Conservation (phyloP, 2,797 vertebrate species). For the Sebastes elongatus region DNA sequence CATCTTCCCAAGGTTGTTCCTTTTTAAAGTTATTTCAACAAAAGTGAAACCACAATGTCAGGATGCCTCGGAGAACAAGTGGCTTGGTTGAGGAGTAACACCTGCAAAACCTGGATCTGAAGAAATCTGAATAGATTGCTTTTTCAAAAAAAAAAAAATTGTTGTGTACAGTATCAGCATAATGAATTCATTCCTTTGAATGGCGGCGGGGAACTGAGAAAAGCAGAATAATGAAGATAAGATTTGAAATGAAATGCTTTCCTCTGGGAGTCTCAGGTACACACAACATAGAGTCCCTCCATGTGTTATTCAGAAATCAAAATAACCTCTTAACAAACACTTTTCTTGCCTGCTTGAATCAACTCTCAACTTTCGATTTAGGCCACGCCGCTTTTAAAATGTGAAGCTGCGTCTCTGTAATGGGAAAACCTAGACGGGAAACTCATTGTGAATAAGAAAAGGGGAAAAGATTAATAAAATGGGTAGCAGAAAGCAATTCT, state of each 20-base stretch:
- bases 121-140: conserved; percentile 19
- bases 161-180: conserved; percentile 33
- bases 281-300: conserved; percentile 17
- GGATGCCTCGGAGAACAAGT: conserved; percentile 1
- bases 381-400: conserved; percentile 46
- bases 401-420: conserved; percentile 63
- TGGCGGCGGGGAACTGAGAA: conserved; percentile 12
- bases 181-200: conserved; percentile 46
- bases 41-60: conserved; percentile 2
- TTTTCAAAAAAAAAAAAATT: conserved; percentile 15
- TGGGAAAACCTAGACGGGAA: conserved; percentile 80
- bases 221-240: conserved; percentile 49
- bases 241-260: conserved; percentile 46
- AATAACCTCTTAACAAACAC: conserved; percentile 67
- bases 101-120: conserved; percentile 3
- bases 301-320: conserved; percentile 57
- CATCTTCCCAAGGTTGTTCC: conserved; percentile 36
- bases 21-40: conserved; percentile 17
- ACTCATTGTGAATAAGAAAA: conserved; percentile 81
- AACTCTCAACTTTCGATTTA: conserved; percentile 76
- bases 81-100: background rate
- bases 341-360: conserved; percentile 41
- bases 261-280: conserved; percentile 29
- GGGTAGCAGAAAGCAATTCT: conserved; percentile 86
- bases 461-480: conserved; percentile 86